Evolutionary conservation across 2,888 invertebrate species (phyloP), one percentile per base, ranked within the genome.

Genomic region (Scaeva pyrastri): DNA sequence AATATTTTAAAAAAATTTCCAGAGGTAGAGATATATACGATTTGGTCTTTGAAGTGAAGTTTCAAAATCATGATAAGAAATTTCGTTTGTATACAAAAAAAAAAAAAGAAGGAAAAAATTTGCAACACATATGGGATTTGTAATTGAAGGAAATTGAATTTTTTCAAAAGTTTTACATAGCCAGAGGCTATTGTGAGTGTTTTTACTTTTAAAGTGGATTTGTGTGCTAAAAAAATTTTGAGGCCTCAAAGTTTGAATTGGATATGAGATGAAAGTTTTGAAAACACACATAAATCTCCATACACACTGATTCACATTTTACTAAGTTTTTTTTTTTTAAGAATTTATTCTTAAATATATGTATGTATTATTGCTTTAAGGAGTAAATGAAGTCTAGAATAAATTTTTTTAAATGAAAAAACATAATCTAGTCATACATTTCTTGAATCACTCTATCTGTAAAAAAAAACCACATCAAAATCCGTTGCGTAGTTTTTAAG

Each of bases 121-220:
- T 3, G n/a, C 2, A 26, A 23, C 14, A 52, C 1, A 52, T 48
- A 52, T 48, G 19, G 19, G 8, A 66, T 26, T 31, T 45, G 31
- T 31, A 66, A 66, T 66, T 48, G 48, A 66, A 48, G 19, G 10
- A 19, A 66, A 48, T 66, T 64, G 14, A 31, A 19, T 36, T 48
- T 66, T 26, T 48, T 31, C 36, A 39, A n/a, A 14, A 62, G 14
- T 10, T 64, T 31, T 1, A 31, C 7, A 36, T 66, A 11, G 14
- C 66, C 48, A 0, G 1, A 36, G 19, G 12, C 10, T 64, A 19
- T 56, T 31, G 14, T 31, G 43, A 2, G 62, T 10, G 12, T 41
- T 21, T 14, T 60, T 21, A 31, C 8, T 31, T 31, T 16, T 12
- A 12, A 56, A 56, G 16, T 16, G 16, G 11, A 31, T 31, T 36